Conservation (phyloP, 2,113 vertebrate genomes). For the Tor tambroides region DNA sequence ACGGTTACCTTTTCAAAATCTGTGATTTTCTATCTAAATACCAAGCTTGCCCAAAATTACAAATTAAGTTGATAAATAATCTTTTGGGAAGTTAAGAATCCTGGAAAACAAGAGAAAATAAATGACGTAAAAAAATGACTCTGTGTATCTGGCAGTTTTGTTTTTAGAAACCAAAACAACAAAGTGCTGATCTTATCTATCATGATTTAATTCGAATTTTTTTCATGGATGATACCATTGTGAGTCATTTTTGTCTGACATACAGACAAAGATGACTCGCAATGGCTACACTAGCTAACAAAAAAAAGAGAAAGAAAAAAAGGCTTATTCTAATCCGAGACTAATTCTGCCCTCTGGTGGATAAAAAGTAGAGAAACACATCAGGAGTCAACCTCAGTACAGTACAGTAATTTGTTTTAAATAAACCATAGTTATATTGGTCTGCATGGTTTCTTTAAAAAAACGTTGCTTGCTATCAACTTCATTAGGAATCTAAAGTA, state of each 20-base stretch:
- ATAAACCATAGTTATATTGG: background rate
- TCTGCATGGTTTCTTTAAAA: background rate
- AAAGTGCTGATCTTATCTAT: background rate
- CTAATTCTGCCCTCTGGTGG: conserved; percentile 52
- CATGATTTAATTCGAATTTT: background rate
- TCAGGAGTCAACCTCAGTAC: background rate
- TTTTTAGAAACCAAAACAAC: background rate
- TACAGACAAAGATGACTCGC: too few species aligned
- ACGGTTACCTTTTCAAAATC: background rate
- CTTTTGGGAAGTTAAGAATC: background rate
- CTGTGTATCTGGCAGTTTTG: background rate
- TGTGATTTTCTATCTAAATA: background rate
- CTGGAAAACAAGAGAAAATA: background rate
- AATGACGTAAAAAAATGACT: background rate
- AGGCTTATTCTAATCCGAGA: background rate
- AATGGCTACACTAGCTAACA: background rate
- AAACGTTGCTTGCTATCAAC: background rate
- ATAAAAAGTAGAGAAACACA: background rate
- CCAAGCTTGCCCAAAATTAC: background rate
- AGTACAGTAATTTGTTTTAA: background rate
- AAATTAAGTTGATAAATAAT: background rate
- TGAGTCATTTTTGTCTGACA: background rate
- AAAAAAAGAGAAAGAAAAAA: background rate
- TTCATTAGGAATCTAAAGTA: too few species aligned
- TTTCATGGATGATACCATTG: conserved; percentile 5